Evolutionary conservation across 1,140 invertebrate species (phyloP), one percentile per base, ranked within the genome.

Genomic region (Eupristina koningsbergeri): DNA sequence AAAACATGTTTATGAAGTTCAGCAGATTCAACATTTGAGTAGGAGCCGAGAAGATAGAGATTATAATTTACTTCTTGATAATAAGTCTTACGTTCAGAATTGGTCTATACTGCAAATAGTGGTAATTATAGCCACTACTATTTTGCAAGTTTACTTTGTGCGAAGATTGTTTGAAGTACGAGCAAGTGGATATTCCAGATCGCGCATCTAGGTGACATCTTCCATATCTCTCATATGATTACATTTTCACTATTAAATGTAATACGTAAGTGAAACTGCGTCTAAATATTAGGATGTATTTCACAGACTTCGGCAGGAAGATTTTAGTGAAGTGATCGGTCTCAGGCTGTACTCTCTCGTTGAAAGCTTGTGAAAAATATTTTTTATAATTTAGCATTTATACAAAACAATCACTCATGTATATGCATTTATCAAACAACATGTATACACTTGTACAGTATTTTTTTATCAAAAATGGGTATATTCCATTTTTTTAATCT

Each of bases 71-170:
- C 92, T 98, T 15, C 86, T 94, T 36, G 95, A 96, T 86, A 99
- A 98, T 90, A 97, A 98, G 89, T 92, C 92, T 7, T 98, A 98
- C 90, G 95, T 99, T 7, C 94, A 96, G 86, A 95, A 94, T 74
- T 98, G 97, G 97, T 98, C 97, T 0, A 87, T 98, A 8, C 93
- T 95, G 50, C 97, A 98, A 93, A 97, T 98, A 84, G 69, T 95
- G n/a, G 95, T 98, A 5, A 96, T 98, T 85, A 90, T 96, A 39
- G 93, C 94, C 0, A 96, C 97, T 0, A 96, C 95, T 36, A 93
- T 94, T 22, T 87, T 96, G 50, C 96, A 98, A 93, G 96, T 98
- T 0, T 97, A 96, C 89, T 98, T 98, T 92, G 95, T 98, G 17
- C 94, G 96, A 85, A 97, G 97, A 93, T 92, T 98, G 5, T 98